Evolutionary conservation across 2,888 invertebrate genomes (phyloP).

Genomic region (Drosophila mercatorum): DNA sequence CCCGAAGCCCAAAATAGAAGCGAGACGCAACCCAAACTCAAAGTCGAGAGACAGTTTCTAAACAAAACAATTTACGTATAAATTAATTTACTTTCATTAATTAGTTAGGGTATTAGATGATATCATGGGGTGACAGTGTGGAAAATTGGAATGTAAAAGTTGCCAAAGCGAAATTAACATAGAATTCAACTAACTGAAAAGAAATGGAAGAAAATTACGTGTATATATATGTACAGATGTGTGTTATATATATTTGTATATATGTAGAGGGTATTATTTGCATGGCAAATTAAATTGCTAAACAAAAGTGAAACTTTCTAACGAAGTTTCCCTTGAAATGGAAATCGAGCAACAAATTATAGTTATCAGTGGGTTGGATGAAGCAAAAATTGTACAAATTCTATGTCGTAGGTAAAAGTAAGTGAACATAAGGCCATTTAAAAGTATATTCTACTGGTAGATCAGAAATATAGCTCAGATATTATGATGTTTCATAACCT

Average conservation of each 20-base stretch:
- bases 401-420: no score
- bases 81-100: slow-evolving; percentile 84
- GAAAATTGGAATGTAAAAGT: slow-evolving; percentile 66
- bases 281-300: slow-evolving; percentile 39
- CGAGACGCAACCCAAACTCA: slow-evolving; percentile 14
- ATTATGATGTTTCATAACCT: background rate
- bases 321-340: slow-evolving; percentile 1
- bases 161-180: slow-evolving; percentile 64
- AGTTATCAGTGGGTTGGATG: background rate
- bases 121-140: slow-evolving; percentile 66
- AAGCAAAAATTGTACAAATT: background rate
- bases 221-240: background rate
- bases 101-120: slow-evolving; percentile 76
- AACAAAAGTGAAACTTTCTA: slow-evolving; percentile 30
- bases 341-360: slow-evolving; percentile 13
- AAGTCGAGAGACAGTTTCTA: slow-evolving; percentile 54
- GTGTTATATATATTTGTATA: background rate
- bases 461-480: background rate
- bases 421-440: background rate
- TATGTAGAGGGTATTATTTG: slow-evolving; percentile 20
- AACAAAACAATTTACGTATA: slow-evolving; percentile 81
- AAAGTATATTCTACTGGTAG: background rate
- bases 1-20: slow-evolving; percentile 11
- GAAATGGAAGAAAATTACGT: slow-evolving; percentile 25
- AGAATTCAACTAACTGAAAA: slow-evolving; percentile 27